Base-by-base conservation (phyloP, 2,797 vertebrate genomes). In the Ispidina picta region DNA sequence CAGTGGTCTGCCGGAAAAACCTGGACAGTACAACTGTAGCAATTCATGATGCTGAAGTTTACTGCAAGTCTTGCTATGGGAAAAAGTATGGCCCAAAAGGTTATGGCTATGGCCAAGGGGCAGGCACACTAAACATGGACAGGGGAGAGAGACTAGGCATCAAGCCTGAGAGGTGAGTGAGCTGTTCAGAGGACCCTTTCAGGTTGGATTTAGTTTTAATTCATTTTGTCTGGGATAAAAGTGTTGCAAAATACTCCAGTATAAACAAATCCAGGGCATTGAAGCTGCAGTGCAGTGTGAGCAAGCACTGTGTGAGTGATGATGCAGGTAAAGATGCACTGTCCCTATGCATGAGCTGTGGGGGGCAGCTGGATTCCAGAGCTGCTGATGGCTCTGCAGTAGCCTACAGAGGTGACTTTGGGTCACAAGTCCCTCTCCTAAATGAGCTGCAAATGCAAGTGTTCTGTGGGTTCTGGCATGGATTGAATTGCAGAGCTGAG, bases 71-170 rank as follows among this genome's bases (percentile, higher is more conserved):
- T 5, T 99, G 99, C 97, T 99, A 99, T 2, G 99, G 99, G 22
- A 99, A 99, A 96, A 99, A 99, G 91, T 99, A 99, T 6, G 99
- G 99, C 11, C 99, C 99, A 0, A 99, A 99, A 96, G 99, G 99
- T 52, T 99, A 99, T 0, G 99, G 99, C 5, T 99, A 99, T 0
- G 99, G 99, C 22, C 99, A 99, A 96, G 99, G 99, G 17, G 99
- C 99, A 2, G 99, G 99, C 39, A 98, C 98, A 0, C 98, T 99
- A 82, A 99, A 98, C 95, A 99, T 98, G 98, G 99, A 99, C 98
- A 97, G 98, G 22, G 99, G 99, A 5, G 99, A 99, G 96, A 98
- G 99, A 51, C 98, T 99, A 52, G 99, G 99, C 79, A 99, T 99
- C 97, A 99, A 98, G 96, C 98, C 97, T 13, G 98, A 99, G 93